A percentile compares a stretch with the other conserved stretches of the same genome.
Evolutionary conservation across 2,113 vertebrate genomes (phyloP).

Genomic region (Gadus macrocephalus): DNA sequence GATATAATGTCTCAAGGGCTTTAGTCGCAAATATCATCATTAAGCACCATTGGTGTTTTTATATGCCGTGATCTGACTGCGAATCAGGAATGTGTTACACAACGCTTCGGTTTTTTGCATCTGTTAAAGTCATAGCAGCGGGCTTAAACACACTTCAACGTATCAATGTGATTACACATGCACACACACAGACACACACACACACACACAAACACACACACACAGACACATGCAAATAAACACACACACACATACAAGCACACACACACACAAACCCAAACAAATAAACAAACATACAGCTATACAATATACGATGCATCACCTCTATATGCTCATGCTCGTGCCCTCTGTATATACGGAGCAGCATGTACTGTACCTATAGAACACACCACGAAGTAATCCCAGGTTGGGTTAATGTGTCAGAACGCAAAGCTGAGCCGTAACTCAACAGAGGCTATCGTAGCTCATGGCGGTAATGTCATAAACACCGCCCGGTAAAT

Average conservation of each 20-base stretch:
- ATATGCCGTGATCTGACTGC: constrained; percentile 15
- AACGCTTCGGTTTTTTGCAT: constrained; percentile 12
- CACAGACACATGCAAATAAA: neutral
- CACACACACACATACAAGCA: neutral
- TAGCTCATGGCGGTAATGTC: too few relatives aligned
- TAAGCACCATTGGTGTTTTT: constrained; percentile 24
- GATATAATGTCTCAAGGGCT: constrained; percentile 34
- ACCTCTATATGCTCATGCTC: too few relatives aligned
- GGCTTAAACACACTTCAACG: neutral
- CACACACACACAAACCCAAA: neutral
- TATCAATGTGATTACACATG: neutral
- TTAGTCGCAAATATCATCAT: constrained; percentile 42
- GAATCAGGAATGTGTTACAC: neutral
- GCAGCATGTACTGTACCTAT: too few relatives aligned
- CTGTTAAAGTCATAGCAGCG: constrained; percentile 7
- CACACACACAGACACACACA: neutral
- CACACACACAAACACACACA: neutral
- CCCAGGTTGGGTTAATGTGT: neutral
- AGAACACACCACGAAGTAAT: neutral
- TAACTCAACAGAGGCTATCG: neutral
- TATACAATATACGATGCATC: neutral
- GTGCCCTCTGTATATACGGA: too few relatives aligned
- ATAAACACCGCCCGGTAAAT: neutral
- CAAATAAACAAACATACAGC: neutral
- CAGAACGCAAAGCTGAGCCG: neutral